Percentiles rank a stretch among this genome's conserved stretches.
Conservation (phyloP, 2,797 vertebrate genomes). For the Otus scops region DNA sequence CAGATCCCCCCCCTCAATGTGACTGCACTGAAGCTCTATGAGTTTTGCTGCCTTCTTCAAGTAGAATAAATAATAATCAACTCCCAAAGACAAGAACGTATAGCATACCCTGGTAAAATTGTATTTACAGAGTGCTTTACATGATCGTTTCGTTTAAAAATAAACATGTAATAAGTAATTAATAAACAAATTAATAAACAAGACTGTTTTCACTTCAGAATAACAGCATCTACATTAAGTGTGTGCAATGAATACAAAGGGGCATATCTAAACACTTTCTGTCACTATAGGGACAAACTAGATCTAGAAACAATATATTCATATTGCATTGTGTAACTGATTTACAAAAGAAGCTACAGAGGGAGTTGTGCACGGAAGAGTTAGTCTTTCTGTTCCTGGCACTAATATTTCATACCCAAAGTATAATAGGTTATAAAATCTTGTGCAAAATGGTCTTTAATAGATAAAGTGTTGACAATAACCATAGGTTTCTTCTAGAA, state of each 20-base stretch:
- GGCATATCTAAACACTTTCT: not conserved
- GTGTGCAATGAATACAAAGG: not conserved
- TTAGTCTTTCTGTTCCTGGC: not conserved
- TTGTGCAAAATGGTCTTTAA: not conserved
- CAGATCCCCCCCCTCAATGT: not conserved
- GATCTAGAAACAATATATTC: not conserved
- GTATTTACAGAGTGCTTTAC: not conserved
- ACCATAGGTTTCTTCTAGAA: not conserved
- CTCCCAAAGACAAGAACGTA: not conserved
- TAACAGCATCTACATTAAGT: not conserved
- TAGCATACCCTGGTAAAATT: not conserved
- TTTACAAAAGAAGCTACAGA: not conserved
- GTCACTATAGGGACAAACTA: not conserved
- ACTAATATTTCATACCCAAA: not conserved
- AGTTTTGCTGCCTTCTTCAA: not conserved
- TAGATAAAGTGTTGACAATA: constrained; percentile 4
- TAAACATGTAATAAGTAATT: not conserved
- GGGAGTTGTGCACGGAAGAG: not conserved
- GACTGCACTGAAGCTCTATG: not conserved
- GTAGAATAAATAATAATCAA: not conserved
- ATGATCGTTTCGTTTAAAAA: not conserved
- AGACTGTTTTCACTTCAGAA: not conserved
- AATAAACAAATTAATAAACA: not conserved
- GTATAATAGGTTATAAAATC: not conserved
- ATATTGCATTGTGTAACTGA: not conserved